These are phyloP conservation scores for Machimus rusticus DNA, from an alignment of 2,888 invertebrate genomes.

Conservation along the genomic window DNA sequence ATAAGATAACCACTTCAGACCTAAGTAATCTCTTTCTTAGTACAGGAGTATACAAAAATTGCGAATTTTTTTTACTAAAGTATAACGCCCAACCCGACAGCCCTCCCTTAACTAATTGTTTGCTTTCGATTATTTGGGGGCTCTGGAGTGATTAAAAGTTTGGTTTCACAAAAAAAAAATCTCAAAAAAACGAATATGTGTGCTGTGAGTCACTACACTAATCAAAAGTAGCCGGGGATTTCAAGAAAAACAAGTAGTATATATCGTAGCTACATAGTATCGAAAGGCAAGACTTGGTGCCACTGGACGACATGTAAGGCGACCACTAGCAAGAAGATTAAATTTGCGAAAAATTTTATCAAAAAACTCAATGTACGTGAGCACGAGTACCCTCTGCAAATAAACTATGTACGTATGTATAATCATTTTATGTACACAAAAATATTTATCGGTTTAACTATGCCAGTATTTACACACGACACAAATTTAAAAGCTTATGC, in stretches of 20 bases:
- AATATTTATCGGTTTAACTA: background rate
- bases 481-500: no score
- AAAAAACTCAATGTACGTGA: background rate
- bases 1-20: background rate
- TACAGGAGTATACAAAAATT: background rate
- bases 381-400: background rate
- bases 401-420: background rate
- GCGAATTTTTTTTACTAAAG: background rate
- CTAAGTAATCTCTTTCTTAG: background rate
- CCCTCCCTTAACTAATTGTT: background rate
- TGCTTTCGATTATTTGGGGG: background rate
- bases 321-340: background rate
- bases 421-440: background rate
- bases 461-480: background rate
- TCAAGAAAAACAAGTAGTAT: background rate
- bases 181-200: background rate
- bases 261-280: background rate
- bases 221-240: background rate
- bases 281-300: background rate
- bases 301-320: background rate
- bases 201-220: background rate
- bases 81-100: background rate
- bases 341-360: background rate
- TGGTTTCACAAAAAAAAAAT: background rate
- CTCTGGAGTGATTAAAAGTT: background rate